Evolutionary conservation across 2,113 vertebrate species (phyloP).

Genomic region (Myiagra hebetior): DNA sequence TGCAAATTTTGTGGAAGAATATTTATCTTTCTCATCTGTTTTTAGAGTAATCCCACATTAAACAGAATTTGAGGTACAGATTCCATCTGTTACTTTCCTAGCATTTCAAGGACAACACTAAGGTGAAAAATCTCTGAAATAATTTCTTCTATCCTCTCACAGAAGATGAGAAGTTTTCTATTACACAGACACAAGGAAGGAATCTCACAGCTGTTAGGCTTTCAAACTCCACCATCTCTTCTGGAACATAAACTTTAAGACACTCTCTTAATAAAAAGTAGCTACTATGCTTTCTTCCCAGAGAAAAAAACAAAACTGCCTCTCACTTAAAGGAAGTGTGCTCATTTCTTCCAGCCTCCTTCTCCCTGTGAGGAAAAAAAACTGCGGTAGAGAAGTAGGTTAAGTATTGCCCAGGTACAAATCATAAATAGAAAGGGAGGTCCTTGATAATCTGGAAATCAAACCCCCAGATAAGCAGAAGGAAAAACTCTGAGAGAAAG

Average conservation of each 20-base stretch:
- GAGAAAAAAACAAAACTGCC: not conserved
- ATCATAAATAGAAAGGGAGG: not conserved
- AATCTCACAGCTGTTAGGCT: not conserved
- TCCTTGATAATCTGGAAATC: not conserved
- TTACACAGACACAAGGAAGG: not conserved
- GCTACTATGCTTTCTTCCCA: not conserved
- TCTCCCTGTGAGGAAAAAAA: not conserved
- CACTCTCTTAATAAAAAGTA: not conserved
- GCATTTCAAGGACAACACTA: not conserved
- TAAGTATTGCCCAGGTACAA: not conserved
- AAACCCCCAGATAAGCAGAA: not conserved
- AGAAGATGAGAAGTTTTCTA: not conserved
- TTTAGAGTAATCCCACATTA: not conserved
- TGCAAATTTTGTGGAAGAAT: not conserved
- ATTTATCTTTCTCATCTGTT: not conserved
- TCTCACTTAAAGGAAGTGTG: not conserved
- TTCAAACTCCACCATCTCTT: not conserved
- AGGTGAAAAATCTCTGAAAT: not conserved
- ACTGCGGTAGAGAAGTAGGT: not conserved
- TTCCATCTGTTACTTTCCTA: not conserved
- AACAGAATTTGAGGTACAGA: not conserved
- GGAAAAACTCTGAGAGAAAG: not conserved
- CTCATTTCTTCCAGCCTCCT: not conserved
- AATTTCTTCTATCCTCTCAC: not conserved
- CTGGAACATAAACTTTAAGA: not conserved